A percentile compares a stretch with the other conserved stretches of the same genome.
phyloP scores from a whole-genome alignment of 2,888 invertebrate genomes.

The Diplazon laetatorius region DNA sequence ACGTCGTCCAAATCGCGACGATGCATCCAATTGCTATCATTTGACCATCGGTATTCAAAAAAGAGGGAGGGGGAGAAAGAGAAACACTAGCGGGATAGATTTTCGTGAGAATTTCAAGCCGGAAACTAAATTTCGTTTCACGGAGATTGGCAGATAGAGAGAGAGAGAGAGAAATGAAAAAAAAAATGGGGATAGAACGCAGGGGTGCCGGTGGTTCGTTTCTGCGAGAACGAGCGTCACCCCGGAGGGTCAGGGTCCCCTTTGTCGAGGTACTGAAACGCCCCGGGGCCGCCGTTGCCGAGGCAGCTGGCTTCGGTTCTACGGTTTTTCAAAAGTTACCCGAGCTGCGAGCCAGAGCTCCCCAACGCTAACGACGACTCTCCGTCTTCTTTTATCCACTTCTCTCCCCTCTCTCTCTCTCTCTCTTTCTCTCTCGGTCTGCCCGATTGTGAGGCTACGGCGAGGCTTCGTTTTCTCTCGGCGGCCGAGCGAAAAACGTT shows the following conservation, averaged over 20 bases:
- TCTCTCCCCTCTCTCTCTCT: neutral
- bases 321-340: constrained; percentile 68
- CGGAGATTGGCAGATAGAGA: constrained; percentile 45
- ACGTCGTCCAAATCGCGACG: no score
- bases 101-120: constrained; percentile 63
- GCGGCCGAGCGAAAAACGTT: constrained; percentile 49
- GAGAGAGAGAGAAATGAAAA: neutral
- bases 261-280: constrained; percentile 73
- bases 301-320: constrained; percentile 64
- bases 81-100: constrained; percentile 22
- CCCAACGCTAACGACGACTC: constrained; percentile 70
- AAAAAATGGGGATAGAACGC: neutral
- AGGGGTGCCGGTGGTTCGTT: constrained; percentile 38
- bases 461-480: constrained; percentile 59
- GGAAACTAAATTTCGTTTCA: constrained; percentile 56
- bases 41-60: no score
- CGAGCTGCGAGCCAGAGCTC: constrained; percentile 44
- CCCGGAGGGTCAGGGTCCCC: constrained; percentile 77
- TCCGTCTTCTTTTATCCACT: neutral
- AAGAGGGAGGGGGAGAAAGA: constrained; percentile 2
- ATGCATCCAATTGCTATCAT: no score
- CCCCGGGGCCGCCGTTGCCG: constrained; percentile 65
- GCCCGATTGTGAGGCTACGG: constrained; percentile 49
- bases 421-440: neutral
- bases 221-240: constrained; percentile 67